Conservation (phyloP, 2,113 vertebrate species). For the Antennarius striatus region DNA sequence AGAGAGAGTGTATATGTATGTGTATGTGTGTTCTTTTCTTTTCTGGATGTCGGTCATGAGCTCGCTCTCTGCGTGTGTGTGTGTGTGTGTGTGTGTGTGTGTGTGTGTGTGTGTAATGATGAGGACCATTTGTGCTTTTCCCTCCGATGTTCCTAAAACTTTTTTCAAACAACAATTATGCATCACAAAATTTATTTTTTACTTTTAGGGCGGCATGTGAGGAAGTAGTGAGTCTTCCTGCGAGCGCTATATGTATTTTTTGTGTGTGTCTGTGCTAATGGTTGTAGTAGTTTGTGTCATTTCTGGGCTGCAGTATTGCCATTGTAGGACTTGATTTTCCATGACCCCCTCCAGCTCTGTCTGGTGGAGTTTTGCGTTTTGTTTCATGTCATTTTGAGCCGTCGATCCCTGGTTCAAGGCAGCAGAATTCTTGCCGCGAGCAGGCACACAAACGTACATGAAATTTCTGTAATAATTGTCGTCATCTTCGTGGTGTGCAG, state of each 20-base stretch:
- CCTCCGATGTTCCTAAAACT: conserved; percentile 51
- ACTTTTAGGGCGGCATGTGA: conserved; percentile 31
- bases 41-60: conserved; percentile 23
- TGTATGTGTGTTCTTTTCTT: conserved; percentile 28
- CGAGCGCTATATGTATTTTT: conserved; percentile 48
- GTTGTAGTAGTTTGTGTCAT: conserved; percentile 35
- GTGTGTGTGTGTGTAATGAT: conserved; percentile 25
- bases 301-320: conserved; percentile 25
- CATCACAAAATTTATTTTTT: conserved; percentile 48
- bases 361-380: conserved; percentile 33
- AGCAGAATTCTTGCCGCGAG: conserved; percentile 38
- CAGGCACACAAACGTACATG: conserved; percentile 13
- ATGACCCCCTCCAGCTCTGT: conserved; percentile 6
- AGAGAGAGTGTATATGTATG: conserved; percentile 43
- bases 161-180: conserved; percentile 63
- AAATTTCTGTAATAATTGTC: conserved; percentile 3
- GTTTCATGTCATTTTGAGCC: conserved; percentile 55
- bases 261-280: conserved; percentile 9
- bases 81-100: conserved; percentile 15
- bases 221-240: conserved; percentile 41
- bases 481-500: conserved; percentile 7
- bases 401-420: conserved; percentile 28
- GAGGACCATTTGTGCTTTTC: conserved; percentile 18
- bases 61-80: conserved; percentile 14
- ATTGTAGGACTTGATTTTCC: conserved; percentile 50